phyloP scores from a whole-genome alignment of 2,113 vertebrate genomes.

The Cyanoliseus patagonus region DNA sequence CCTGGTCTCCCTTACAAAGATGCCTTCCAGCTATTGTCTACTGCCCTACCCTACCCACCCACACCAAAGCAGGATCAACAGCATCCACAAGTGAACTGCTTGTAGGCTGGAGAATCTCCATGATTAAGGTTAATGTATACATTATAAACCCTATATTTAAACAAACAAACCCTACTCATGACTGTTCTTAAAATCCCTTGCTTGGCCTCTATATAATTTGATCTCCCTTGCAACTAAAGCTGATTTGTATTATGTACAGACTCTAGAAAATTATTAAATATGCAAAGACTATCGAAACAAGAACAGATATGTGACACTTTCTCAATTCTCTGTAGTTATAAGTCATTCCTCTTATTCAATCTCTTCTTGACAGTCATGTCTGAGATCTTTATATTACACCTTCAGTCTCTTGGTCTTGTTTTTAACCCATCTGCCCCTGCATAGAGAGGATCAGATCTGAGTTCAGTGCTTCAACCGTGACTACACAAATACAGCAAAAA shows the following conservation, averaged over 20 bases:
- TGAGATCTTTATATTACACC: background rate
- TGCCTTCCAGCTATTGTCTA: background rate
- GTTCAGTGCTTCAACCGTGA: fast-evolving
- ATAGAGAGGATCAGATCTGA: background rate
- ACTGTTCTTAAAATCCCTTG: background rate
- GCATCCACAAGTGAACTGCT: background rate
- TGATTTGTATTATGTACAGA: background rate
- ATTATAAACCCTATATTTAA: background rate
- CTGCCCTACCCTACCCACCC: background rate
- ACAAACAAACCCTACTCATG: background rate
- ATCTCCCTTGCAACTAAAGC: background rate
- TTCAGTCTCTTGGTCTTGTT: background rate
- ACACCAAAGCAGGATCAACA: background rate
- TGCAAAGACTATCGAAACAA: background rate
- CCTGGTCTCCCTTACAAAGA: background rate
- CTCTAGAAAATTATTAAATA: background rate
- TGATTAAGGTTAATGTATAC: background rate
- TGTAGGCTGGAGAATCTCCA: background rate
- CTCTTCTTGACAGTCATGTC: background rate
- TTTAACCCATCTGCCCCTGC: background rate
- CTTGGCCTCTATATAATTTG: background rate
- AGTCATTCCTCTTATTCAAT: background rate
- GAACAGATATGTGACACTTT: background rate
- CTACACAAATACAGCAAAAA: background rate
- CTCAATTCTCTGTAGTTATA: background rate